These are phyloP conservation scores for Morpho achilles DNA, from an alignment of 2,888 invertebrate genomes.

Conservation along the genomic window DNA sequence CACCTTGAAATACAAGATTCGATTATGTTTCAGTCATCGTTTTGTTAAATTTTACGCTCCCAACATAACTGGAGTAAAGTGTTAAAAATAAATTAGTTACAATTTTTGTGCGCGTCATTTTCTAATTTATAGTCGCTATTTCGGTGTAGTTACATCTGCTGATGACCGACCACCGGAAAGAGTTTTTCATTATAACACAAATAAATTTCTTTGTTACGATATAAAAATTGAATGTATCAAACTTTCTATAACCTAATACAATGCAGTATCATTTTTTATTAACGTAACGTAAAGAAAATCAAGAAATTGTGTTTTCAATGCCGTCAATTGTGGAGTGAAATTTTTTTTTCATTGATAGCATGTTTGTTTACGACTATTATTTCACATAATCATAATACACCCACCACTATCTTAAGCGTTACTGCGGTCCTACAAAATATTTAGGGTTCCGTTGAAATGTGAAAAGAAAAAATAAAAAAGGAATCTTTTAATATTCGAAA, in stretches of 20 bases:
- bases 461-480: too few relatives aligned
- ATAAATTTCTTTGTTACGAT: constrained; percentile 19
- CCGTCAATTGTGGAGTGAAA: too few relatives aligned
- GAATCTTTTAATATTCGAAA: too few relatives aligned
- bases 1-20: constrained; percentile 21
- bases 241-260: constrained; percentile 2
- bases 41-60: constrained; percentile 26
- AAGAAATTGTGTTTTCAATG: too few relatives aligned
- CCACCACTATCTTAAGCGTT: too few relatives aligned
- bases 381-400: too few relatives aligned
- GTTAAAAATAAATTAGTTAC: constrained; percentile 27
- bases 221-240: constrained; percentile 21
- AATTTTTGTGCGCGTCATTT: constrained; percentile 28
- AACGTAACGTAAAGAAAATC: too few relatives aligned
- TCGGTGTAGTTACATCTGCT: constrained; percentile 24
- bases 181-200: constrained; percentile 22
- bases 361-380: too few relatives aligned
- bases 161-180: constrained; percentile 27
- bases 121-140: constrained; percentile 28
- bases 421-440: too few relatives aligned
- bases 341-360: too few relatives aligned
- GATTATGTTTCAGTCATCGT: constrained; percentile 16
- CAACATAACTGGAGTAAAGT: constrained; percentile 23
- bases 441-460: too few relatives aligned
- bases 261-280: not conserved